Base-by-base conservation (phyloP, 2,888 invertebrate species). In the Drosophila imparisetae region DNA sequence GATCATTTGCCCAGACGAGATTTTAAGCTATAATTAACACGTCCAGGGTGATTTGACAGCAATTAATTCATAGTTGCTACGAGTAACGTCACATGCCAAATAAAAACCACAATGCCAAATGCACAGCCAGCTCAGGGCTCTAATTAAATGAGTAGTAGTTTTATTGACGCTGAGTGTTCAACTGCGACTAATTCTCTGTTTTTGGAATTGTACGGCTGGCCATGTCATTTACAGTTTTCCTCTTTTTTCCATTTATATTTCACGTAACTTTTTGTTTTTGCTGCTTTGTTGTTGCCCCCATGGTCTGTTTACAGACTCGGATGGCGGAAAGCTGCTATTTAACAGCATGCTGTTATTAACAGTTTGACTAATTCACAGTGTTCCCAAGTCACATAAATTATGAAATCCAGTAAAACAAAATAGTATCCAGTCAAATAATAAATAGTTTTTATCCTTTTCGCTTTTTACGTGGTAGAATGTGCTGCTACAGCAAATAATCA, bases 261-360 rank as follows among this genome's bases (percentile, higher is more conserved):
- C 83, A 88, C 88, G 88, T 88, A 85, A 88, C 88, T 87, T 66
- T 71, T 66, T 66, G 72, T 54, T 73, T 68, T 65, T 83, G 79
- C 81, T 75, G 64, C 72, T 84, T 86, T 69, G 77, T 80, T 77
- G 75, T 73, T 68, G 58, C 55, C 48, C 61, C 59, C 61, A 59
- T 65, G 34, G 70, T 34, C 66, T 45, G 48, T 63, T 42, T 71
- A 71, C 66, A 75, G 71, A 66, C 7, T 53, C 27, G 21, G 36
- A 34, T 40, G 30, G 13, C 18, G 13, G 18, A 48, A 62, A 72
- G 58, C 66, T 72, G 75, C 60, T 75, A 66, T 3, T 72, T 61
- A 64, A 58, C 72, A 75, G 50, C 11, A 7, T 5, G 1, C 8
- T 34, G 55, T 38, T 29, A n/a, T n/a, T 54, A 27, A 58, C 34